Evolutionary conservation across 2,113 vertebrate species (phyloP), one percentile per base, ranked within the genome.

Genomic region (Marcusenius ussheri): DNA sequence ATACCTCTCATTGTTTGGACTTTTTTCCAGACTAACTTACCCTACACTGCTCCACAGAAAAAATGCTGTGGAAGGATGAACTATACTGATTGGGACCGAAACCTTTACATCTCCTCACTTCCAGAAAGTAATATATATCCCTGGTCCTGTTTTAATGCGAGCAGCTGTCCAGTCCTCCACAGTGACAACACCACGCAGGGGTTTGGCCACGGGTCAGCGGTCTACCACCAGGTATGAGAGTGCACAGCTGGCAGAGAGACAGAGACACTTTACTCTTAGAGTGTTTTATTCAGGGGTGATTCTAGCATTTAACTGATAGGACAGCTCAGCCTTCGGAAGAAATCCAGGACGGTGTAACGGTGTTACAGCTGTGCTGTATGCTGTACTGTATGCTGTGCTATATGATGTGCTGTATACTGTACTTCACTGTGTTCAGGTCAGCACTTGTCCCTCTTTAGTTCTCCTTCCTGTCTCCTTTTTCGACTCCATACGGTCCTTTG

Each of bases 91-190:
- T 95, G 95, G 95, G 62, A 89, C 88, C 88, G 84, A 6, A 96
- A 95, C 91, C 8, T 31, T 0, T 90, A 92, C 83, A 90, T 96
- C 46, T 21, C 83, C 56, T 88, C 4, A 5, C 88, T 91, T 87
- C 90, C 39, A 24, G 19, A 1, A 5, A 45, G 6, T 9, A 45
- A 91, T 0, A 58, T 95, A 1, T 94, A 93, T 27, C 95, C 95
- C 0, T 96, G 95, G 89, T 95, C 95, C 62, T 95, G 95, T 27
- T 91, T 87, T 3, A 91, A 92, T 39, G 92, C 45, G n/a, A 92
- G 80, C 3, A 91, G 62, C 91, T 95, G 95, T 89, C 90, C 91
- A 0, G 35, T 89, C 9, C 8, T 85, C 21, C 31, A 11, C 74
- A 11, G 6, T 4, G 5, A 1, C 13, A 0, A 15, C 51, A 15